These are phyloP conservation scores for Aelia acuminata DNA, from an alignment of 2,888 invertebrate genomes.

Conservation along the genomic window DNA sequence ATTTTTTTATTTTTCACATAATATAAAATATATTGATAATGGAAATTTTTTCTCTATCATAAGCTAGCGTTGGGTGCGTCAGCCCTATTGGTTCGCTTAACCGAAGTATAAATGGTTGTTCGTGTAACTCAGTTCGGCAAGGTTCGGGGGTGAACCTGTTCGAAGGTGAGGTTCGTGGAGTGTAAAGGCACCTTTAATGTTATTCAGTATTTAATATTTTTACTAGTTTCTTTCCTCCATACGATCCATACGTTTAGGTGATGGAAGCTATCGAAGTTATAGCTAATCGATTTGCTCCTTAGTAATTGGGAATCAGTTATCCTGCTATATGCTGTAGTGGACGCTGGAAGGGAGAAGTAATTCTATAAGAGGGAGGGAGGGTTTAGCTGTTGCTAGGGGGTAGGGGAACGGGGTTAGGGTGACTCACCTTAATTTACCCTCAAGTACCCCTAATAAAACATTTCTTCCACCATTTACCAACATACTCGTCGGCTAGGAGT, in stretches of 20 bases:
- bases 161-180: no score
- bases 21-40: no score
- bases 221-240: not conserved
- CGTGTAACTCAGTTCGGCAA: no score
- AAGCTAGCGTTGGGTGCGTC: no score
- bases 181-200: no score
- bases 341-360: not conserved
- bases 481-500: not conserved
- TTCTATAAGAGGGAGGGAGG: not conserved
- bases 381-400: not conserved
- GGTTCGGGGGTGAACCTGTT: no score
- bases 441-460: not conserved
- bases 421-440: constrained; percentile 16
- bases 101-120: no score
- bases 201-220: no score
- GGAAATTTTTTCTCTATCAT: no score
- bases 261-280: not conserved
- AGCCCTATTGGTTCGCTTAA: no score
- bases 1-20: no score
- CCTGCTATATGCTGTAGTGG: not conserved
- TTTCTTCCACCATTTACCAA: not conserved
- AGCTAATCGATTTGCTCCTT: not conserved
- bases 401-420: not conserved
- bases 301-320: not conserved
- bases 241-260: not conserved